These are phyloP conservation scores for Illadopsis cleaveri DNA, from an alignment of 2,113 vertebrate genomes.

Conservation along the genomic window DNA sequence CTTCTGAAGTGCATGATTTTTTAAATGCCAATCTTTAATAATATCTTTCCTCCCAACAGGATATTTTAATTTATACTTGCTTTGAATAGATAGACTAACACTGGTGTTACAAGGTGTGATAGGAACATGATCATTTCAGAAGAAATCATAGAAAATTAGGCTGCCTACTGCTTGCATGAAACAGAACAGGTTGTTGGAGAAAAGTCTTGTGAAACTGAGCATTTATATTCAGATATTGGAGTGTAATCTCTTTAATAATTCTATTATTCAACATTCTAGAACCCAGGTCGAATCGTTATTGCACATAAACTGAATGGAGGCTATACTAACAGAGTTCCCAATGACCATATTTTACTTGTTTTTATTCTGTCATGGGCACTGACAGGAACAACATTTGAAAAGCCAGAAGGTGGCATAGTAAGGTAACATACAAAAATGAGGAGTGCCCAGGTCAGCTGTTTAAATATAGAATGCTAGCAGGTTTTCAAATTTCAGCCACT, in stretches of 20 bases:
- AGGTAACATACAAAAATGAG: constrained; percentile 39
- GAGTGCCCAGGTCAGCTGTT: constrained; percentile 30
- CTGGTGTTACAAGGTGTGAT: neutral
- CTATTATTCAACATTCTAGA: constrained; percentile 47
- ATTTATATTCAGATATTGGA: constrained; percentile 56
- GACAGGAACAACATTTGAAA: constrained; percentile 62
- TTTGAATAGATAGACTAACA: constrained; percentile 41
- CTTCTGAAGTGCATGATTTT: neutral
- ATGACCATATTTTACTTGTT: constrained; percentile 58
- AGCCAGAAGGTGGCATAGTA: constrained; percentile 59
- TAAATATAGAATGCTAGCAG: constrained; percentile 18
- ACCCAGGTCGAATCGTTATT: constrained; percentile 30
- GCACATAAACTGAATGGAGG: constrained; percentile 27
- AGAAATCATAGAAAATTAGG: neutral
- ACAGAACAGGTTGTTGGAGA: neutral
- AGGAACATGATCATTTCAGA: constrained; percentile 32
- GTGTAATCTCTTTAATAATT: constrained; percentile 59
- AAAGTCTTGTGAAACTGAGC: neutral
- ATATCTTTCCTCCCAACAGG: neutral
- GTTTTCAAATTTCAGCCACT: constrained; percentile 45
- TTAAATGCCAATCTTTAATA: constrained; percentile 13
- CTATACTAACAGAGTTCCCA: constrained; percentile 45
- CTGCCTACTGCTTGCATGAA: constrained; percentile 22
- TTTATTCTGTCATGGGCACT: constrained; percentile 63
- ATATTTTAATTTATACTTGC: constrained; percentile 26